Base-by-base conservation (phyloP, 2,113 vertebrate species). In the Lepisosteus osseus region DNA sequence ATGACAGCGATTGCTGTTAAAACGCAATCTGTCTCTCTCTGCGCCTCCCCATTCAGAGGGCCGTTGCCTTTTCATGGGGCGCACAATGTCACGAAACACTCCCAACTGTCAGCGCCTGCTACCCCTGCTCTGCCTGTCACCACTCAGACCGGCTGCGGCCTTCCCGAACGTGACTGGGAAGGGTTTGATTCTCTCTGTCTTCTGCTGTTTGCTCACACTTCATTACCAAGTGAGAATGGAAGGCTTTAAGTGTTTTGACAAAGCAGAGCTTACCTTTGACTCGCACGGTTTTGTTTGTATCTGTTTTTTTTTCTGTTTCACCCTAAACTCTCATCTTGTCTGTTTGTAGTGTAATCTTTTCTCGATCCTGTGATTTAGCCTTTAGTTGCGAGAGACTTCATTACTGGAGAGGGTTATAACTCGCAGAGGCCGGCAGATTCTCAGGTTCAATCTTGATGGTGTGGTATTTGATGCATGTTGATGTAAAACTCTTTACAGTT, bases 1-100 rank as follows among this genome's bases (percentile, higher is more conserved):
- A 92, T 92, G 90, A 91, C 91, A 89, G 86, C 82, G 82, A 91
- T 92, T 87, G 90, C 89, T 90, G 88, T 90, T 91, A 88, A 89
- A 89, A 86, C 79, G 82, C 88, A 90, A 89, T 91, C 85, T 90
- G 89, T 89, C 86, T 88, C 81, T 78, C 86, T 89, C 88, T 85
- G 86, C 88, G 86, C 77, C 68, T 82, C 83, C 87, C 87, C 86
- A 86, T 89, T 88, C 85, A 78, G 59, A 14, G 72, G 66, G 45
- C 62, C 61, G 63, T 68, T 62, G 17, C 79, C 81, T 77, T 82
- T 82, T 79, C 75, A 83, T 74, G 17, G 74, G 77, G 82, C 81
- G 81, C 78, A 76, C 79, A 63, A 72, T 86, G 84, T 86, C 84
- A 83, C 65, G 0, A 64, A 70, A 82, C 85, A 83, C 83, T 85